Evolutionary conservation across 2,888 invertebrate species (phyloP), one percentile per base, ranked within the genome.

Genomic region (Microdon myrmicae): DNA sequence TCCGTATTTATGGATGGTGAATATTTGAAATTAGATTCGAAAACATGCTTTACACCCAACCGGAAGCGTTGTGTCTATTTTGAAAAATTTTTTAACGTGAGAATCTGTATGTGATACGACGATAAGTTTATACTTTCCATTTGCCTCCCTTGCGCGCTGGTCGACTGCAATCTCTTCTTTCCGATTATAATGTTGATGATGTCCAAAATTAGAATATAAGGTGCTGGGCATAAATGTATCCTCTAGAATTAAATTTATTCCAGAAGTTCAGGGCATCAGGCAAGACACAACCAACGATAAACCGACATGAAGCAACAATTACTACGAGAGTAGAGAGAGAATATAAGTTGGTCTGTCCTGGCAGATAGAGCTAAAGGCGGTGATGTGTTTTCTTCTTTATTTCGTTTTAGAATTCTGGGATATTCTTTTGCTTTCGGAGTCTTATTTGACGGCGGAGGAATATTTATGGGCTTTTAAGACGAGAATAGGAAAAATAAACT

Each of bases 301-400:
- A n/a, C n/a, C n/a, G n/a, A 43, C 43, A 20, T 31, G 43, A 31
- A 43, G 31, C 31, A 43, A 31, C 31, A 43, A 31, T 10, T 31
- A 43, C 31, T 43, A 31, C 5, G 22, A 3, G 10, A 16, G 1
- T 17, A 19, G n/a, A 16, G 4, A n/a, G n/a, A n/a, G n/a, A n/a
- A n/a, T n/a, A n/a, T n/a, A n/a, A n/a, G n/a, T n/a, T n/a, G n/a
- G n/a, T n/a, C n/a, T n/a, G n/a, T n/a, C n/a, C n/a, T n/a, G n/a
- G n/a, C n/a, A n/a, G n/a, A n/a, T n/a, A 43, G 56, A 64, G 58
- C 58, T 64, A 58, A 64, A 58, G 37, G 37, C 47, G 43, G 43
- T 60, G 60, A 54, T 54, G 60, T 60, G 54, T 60, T n/a, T n/a
- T n/a, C 60, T 60, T 43, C 54, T 48, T 54, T 48, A 60, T 60